Base-by-base conservation (phyloP, 2,797 vertebrate genomes). In the Sebastes melanostomus region DNA sequence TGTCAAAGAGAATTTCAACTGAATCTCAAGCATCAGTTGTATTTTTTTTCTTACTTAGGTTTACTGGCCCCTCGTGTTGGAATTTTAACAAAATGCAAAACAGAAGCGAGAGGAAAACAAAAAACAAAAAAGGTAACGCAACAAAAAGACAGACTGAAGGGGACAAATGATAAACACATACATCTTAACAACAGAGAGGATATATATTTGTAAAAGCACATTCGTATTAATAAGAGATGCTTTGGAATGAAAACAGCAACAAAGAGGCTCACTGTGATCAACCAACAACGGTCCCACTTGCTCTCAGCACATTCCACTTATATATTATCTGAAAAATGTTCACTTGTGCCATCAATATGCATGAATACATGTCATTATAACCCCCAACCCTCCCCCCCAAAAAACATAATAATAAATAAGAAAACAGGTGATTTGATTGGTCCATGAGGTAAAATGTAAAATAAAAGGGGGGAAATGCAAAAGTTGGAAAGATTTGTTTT, bases 161-260 rank as follows among this genome's bases (percentile, higher is more conserved):
- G 60, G 52, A 89, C 74, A 86, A 89, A 84, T 78, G 62, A 89
- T 78, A 71, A 85, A 90, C 83, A 84, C 71, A 88, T 77, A 88
- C 11, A 18, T 42, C 80, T 73, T 72, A 82, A 85, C 83, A 79
- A 91, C 73, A 90, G 60, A 90, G 88, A 85, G 77, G 66, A 86
- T 87, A 90, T 87, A 92, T 81, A 84, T 89, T 79, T 91, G 78
- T 90, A 93, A 95, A 94, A 94, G 90, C 91, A 96, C 94, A 96
- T 95, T 95, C 88, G 60, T 90, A 82, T 89, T 89, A 90, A 90
- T 85, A 93, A 89, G 66, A 85, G 85, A 94, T 89, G 90, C 92
- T 95, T 95, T 95, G 95, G 95, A 96, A 96, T 96, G 94, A 93
- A 92, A 93, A 89, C 81, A 84, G 88, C 82, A 86, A 85, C 77